Evolutionary conservation across 2,113 vertebrate species (phyloP).

Genomic region (Noctilio leporinus): DNA sequence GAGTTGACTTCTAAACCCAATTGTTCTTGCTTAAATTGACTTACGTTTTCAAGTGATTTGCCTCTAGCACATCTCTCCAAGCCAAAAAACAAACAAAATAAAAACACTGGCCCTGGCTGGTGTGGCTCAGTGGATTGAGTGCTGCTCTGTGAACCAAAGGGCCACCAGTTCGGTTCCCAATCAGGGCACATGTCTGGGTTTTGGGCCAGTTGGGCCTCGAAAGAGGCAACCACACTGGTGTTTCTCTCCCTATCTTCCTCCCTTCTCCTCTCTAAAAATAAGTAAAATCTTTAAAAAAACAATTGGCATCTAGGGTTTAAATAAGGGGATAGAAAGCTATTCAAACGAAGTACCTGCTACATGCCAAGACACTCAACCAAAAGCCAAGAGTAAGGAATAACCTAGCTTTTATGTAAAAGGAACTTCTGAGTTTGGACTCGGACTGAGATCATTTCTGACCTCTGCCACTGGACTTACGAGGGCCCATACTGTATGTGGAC

Average conservation of each 20-base stretch:
- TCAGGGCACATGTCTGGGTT: too few species aligned
- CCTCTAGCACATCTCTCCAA: neutral
- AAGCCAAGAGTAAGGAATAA: neutral
- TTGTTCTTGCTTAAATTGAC: neutral
- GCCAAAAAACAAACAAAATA: too few species aligned
- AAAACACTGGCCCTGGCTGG: too few species aligned
- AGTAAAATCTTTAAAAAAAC: too few species aligned
- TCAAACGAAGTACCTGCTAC: neutral
- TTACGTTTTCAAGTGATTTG: neutral
- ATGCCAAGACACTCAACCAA: neutral
- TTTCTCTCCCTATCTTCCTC: too few species aligned
- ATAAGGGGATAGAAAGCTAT: neutral
- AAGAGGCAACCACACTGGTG: too few species aligned
- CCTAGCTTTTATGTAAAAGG: neutral
- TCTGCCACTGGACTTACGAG: neutral
- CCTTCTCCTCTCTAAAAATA: too few species aligned
- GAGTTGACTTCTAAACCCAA: neutral
- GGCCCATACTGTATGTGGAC: neutral
- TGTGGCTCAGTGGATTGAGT: too few species aligned
- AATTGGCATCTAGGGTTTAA: neutral
- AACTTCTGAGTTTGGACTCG: neutral
- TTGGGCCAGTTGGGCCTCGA: too few species aligned
- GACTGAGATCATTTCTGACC: neutral
- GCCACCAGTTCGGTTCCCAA: too few species aligned
- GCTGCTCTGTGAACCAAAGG: too few species aligned